Evolutionary conservation across 2,888 invertebrate species (phyloP), one percentile per base, ranked within the genome.

Genomic region (Anaspis maculata): DNA sequence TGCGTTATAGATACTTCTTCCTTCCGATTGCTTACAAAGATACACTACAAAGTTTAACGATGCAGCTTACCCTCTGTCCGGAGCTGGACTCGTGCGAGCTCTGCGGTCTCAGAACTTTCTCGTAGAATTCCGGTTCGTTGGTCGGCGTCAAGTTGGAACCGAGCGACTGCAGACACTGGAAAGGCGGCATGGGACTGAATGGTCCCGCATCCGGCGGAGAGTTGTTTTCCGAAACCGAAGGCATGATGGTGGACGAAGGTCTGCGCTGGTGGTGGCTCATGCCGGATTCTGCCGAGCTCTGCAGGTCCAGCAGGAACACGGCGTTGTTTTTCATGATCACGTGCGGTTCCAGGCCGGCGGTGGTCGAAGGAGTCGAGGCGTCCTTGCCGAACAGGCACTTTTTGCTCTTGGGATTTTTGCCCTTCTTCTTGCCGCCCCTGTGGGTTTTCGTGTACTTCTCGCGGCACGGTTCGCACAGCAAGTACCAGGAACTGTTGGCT

Each of bases 291-390:
- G 79, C 77, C 1, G 85, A 78, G 41, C 89, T 86, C 1, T 88
- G 87, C 32, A 96, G 64, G 57, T 95, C 94, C 37, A 97, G 69
- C 7, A 97, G 67, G 60, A 96, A 97, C 63, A 91, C 77, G 0
- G 97, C 94, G 61, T 97, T 97, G 58, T 91, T 91, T 51, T 84
- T 85, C 76, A 96, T 86, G 3, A 84, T 76, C 27, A 80, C 66
- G 56, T 89, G 74, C 42, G 62, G 54, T 32, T 66, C 64, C 5
- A 54, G 62, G 35, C 62, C 65, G 16, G 50, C 45, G 22, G 48
- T 44, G 19, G 59, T 62, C 19, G 54, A 51, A 38, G 70, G 54
- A 7, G 61, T 53, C 3, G 51, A 37, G 22, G 51, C 29, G 3
- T 50, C 42, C 42, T 53, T 53, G 5, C 46, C 48, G 13, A 48